Conservation (phyloP, 2,888 invertebrate genomes). For the Lasiommata megera region DNA sequence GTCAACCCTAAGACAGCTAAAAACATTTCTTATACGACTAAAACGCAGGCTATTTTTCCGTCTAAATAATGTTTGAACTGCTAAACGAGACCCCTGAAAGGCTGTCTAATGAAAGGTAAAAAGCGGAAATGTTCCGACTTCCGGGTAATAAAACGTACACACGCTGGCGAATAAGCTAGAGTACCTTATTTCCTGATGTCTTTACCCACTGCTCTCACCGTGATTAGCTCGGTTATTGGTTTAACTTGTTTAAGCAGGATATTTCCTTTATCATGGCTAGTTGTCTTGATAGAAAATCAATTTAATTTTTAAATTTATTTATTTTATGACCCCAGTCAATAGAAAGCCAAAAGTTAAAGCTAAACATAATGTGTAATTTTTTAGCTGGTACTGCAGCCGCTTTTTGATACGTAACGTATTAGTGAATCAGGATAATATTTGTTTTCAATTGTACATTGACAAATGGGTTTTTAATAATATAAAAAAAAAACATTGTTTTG, state of each 20-base stretch:
- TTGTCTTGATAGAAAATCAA: not conserved
- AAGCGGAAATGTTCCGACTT: constrained; percentile 3
- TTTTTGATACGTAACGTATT: too few species aligned
- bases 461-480: too few species aligned
- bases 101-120: not conserved
- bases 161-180: not conserved
- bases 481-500: too few species aligned
- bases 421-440: too few species aligned
- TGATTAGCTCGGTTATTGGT: constrained; percentile 32
- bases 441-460: too few species aligned
- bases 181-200: constrained; percentile 48
- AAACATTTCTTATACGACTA: not conserved
- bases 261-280: not conserved
- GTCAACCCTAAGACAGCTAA: not conserved
- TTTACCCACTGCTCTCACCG: constrained; percentile 33
- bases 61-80: constrained; percentile 1
- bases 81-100: not conserved
- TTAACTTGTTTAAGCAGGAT: constrained; percentile 8
- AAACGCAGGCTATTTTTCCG: not conserved
- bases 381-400: too few species aligned
- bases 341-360: too few species aligned
- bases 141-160: not conserved
- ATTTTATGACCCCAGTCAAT: too few species aligned
- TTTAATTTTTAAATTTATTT: too few species aligned
- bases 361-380: too few species aligned